Conservation (phyloP, 2,797 vertebrate genomes). For the Borostomias antarcticus region DNA sequence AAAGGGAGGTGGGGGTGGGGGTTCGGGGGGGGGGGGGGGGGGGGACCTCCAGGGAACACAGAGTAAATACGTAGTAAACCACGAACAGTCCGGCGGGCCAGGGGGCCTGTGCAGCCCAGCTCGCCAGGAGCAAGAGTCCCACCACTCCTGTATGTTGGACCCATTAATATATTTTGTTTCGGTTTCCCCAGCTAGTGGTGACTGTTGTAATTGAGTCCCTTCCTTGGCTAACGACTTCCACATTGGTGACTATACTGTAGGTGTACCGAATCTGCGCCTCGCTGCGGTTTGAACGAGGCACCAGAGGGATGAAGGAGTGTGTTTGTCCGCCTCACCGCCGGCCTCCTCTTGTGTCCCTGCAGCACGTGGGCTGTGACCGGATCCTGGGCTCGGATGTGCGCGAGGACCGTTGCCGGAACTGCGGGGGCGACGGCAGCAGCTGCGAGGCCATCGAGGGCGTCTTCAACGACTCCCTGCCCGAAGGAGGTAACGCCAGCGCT, state of each 20-base stretch:
- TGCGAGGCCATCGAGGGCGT: conserved; percentile 90
- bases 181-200: too few relatives aligned
- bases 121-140: conserved; percentile 3
- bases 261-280: not conserved
- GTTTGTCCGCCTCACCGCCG: not conserved
- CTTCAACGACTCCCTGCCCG: conserved; percentile 87
- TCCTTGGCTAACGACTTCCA: conserved; percentile 31
- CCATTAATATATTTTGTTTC: too few relatives aligned
- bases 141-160: too few relatives aligned
- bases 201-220: too few relatives aligned
- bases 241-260: conserved; percentile 18
- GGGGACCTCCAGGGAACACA: conserved; percentile 28
- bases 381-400: conserved; percentile 90
- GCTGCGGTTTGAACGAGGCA: not conserved
- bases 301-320: not conserved
- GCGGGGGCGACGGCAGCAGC: conserved; percentile 91
- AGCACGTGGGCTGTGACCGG: conserved; percentile 97
- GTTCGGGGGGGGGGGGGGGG: too few relatives aligned
- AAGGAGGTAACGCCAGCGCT: conserved; percentile 83
- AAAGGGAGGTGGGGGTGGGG: not conserved
- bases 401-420: conserved; percentile 93
- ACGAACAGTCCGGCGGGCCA: not conserved
- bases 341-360: conserved; percentile 13
- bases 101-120: conserved; percentile 6
- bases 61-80: too few relatives aligned